Base-by-base conservation (phyloP, 2,113 vertebrate genomes). In the Hiodon alosoides region DNA sequence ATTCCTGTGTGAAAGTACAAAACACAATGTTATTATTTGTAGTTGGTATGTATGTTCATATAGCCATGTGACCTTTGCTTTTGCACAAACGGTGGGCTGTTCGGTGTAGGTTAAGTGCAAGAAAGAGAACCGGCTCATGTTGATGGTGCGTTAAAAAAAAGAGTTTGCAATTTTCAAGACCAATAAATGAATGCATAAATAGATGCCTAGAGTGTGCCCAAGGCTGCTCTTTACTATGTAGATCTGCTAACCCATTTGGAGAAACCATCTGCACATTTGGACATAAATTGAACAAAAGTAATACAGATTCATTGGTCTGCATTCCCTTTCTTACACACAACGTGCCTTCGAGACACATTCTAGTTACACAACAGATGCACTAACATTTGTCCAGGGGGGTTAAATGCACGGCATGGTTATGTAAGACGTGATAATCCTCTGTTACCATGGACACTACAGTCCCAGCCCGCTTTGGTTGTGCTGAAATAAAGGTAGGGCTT, bases 381-480 rank as follows among this genome's bases (percentile, higher is more conserved):
- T 77, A 80, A 66, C 81, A 75, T 83, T 87, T 79, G 87, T 87
- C 81, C 78, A 78, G 71, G 14, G 75, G 84, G 81, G 85, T 88
- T 86, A 84, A 86, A 85, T 82, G 83, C 80, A 84, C 80, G 81
- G 64, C 79, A 60, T 79, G 66, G 76, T 91, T 90, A 89, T 80
- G 79, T 87, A 90, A 90, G 65, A 79, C 77, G 79, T 80, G 76
- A 86, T 89, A 88, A 90, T 88, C 87, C 82, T 67, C 83, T 79
- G 87, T 89, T 87, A 81, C 87, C 82, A 86, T 88, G 82, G 85
- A 78, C 79, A 91, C 83, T 77, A 78, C 82, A 82, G 78, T 84
- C 83, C 84, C 82, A 81, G 81, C 72, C 83, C 82, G 73, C 66
- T 74, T 75, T 57, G 72, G 77, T 81, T 79, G 80, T 80, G 73